Evolutionary conservation across 2,797 vertebrate genomes (phyloP), one percentile per base, ranked within the genome.

Genomic region (Scyliorhinus canicula): DNA sequence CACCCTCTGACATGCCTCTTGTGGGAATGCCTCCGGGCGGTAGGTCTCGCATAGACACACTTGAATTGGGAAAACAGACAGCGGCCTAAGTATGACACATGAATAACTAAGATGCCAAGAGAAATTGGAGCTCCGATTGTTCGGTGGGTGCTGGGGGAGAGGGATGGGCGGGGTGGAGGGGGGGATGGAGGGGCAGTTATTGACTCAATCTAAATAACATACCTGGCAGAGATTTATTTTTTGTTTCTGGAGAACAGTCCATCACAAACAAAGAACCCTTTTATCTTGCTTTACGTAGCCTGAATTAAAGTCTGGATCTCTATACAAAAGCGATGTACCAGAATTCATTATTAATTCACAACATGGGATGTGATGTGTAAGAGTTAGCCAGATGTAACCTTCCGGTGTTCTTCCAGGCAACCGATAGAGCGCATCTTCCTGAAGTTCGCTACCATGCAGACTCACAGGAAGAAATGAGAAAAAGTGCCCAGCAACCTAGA

Each of bases 201-300:
- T 95, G 95, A 90, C 52, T 3, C 0, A 0, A 77, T 52, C n/a
- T n/a, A 40, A 79, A 93, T 82, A 95, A 47, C 4, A 0, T 74
- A 95, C 95, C 95, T 95, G 95, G 95, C n/a, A 1, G 95, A 96
- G 95, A 21, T 60, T 90, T 90, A 6, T 19, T 35, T 26, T 0
- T 52, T 31, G 63, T 95, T 96, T n/a, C 0, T 50, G 69, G 28
- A 95, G 93, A 95, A 82, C 0, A 0, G n/a, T 77, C 95, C 2
- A 0, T 88, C 95, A 95, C 88, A 95, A 96, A 95, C 95, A 96
- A 95, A 96, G 95, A 55, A 50, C 90, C 95, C 93, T 95, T 93
- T 60, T 0, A 90, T 91, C 88, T 91, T n/a, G 26, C 88, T 19
- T 91, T 91, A 91, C 65, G 88, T 65, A 65, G 57, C 28, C 57